Base-by-base conservation (phyloP, 1,140 invertebrate genomes). In the Ceratosolen fusciceps region DNA sequence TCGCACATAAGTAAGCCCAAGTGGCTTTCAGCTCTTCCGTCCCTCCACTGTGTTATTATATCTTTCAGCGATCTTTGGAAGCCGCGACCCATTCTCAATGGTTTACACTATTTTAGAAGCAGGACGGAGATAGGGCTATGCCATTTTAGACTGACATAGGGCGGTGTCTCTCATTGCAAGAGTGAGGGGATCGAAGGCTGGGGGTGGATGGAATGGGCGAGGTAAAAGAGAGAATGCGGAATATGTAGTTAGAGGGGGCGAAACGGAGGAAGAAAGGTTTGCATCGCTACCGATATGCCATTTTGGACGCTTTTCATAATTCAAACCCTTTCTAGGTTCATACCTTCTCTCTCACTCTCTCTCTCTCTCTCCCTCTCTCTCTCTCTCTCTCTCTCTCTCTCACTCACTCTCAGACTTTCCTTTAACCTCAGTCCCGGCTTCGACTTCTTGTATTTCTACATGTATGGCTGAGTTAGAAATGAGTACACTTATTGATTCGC, bases 271-370 rank as follows among this genome's bases (percentile, higher is more conserved):
- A 77, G n/a, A 76, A 80, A 79, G 72, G 54, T 67, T 65, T 43
- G 73, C 79, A 79, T 78, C 77, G 68, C 54, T 21, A 49, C 76
- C 49, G 52, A 80, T 75, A 80, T 79, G 80, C 83, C 83, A 84
- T 85, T 85, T 85, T 81, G 81, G 80, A 79, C 83, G 80, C 78
- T 83, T 87, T 89, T 88, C 85, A 89, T 89, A 87, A 89, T 89
- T 89, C 86, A 89, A 87, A 88, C 86, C 87, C 88, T 89, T 88
- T 80, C 79, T 74, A 62, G 60, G 47, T 37, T 14, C 10, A 26
- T 52, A 29, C 26, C 39, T 1, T 26, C 47, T 47, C 47, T 54
- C 73, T 34, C 39, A 29, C 62, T 52, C 73, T 74, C 67, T 71
- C 74, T 75, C 60, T 74, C 71, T 71, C 47, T 70, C 74, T 68